phyloP scores from a whole-genome alignment of 2,113 vertebrate genomes.

The Terrapene triunguis region DNA sequence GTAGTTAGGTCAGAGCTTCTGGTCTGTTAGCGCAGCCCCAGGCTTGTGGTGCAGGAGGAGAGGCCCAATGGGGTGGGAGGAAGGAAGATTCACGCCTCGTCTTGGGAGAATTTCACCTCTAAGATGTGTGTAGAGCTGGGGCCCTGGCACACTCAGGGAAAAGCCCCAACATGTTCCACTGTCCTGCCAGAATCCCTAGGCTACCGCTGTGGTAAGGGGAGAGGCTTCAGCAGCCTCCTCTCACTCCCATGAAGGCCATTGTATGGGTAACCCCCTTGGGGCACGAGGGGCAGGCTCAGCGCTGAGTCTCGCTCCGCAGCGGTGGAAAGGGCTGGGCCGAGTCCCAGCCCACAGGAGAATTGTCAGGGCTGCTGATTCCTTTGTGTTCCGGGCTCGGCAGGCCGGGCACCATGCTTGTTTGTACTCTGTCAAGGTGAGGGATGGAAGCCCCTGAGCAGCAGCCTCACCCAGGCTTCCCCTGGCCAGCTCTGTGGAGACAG shows the following conservation, averaged over 20 bases:
- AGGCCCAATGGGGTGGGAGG: no score
- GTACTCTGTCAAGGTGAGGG: neutral
- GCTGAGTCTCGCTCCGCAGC: no score
- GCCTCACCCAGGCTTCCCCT: fast-evolving
- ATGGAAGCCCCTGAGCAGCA: fast-evolving
- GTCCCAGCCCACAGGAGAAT: no score
- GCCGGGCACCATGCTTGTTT: neutral
- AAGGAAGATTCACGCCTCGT: neutral
- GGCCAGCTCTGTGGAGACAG: neutral
- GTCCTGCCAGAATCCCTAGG: neutral
- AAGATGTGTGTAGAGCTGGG: neutral
- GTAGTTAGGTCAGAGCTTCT: no score
- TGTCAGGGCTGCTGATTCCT: neutral
- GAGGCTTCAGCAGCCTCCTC: neutral
- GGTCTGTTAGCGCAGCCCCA: neutral
- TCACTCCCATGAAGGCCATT: no score
- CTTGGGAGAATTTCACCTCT: neutral
- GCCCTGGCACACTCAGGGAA: neutral
- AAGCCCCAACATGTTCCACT: neutral
- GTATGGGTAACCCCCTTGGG: neutral
- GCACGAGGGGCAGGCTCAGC: neutral
- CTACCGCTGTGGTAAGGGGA: neutral
- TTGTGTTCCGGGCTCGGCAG: no score
- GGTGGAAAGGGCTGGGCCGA: neutral
- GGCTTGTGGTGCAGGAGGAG: neutral